These are phyloP conservation scores for Aurelia coerulea DNA, from an alignment of 30 jellyfish, hydroid and myxozoan species.

Conservation along the genomic window DNA sequence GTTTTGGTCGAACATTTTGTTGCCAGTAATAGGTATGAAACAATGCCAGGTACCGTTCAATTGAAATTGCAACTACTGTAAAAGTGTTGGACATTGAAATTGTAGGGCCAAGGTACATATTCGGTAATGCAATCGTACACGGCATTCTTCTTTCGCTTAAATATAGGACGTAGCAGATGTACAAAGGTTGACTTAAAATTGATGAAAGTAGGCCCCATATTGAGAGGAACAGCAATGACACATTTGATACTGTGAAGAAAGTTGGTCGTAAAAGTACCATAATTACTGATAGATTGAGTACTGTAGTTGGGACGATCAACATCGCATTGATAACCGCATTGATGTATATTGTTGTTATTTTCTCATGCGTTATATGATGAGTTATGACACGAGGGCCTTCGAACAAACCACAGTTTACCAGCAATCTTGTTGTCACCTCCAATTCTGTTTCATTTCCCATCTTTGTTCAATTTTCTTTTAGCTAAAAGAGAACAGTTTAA, in stretches of 20 bases:
- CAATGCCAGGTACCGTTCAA: constrained; percentile 5
- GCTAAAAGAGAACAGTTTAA: too few species aligned
- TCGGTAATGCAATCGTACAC: neutral
- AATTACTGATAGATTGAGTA: neutral
- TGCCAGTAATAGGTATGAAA: neutral
- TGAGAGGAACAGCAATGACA: neutral
- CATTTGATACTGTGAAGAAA: neutral
- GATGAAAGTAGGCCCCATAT: neutral
- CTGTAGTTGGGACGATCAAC: neutral
- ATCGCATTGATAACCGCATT: neutral
- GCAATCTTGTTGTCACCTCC: too few species aligned
- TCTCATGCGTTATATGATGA: neutral
- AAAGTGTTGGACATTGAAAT: neutral
- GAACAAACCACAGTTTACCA: too few species aligned
- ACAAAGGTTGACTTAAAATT: neutral
- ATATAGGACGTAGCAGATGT: neutral
- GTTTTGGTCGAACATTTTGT: neutral
- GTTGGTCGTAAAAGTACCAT: neutral
- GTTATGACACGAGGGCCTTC: too few species aligned
- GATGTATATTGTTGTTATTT: neutral
- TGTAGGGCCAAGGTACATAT: neutral
- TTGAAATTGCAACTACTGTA: neutral
- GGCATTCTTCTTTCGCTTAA: neutral
- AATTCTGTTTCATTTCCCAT: too few species aligned
- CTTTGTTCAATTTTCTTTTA: too few species aligned